Percentiles rank a stretch among this genome's conserved stretches.
phyloP scores from a whole-genome alignment of 2,113 vertebrate species.

The Piaya cayana region DNA sequence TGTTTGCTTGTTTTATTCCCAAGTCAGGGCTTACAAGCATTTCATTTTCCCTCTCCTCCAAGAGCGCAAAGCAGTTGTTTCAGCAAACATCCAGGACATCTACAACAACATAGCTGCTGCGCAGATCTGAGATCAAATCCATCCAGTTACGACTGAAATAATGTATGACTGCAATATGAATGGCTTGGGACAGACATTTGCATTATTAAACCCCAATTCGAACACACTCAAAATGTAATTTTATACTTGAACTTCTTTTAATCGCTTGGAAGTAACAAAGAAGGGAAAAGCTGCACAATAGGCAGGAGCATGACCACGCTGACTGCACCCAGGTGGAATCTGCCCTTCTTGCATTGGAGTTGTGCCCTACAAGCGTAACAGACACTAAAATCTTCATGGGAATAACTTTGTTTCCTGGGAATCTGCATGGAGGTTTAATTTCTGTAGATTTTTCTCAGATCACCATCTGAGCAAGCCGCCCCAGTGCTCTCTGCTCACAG shows the following conservation, averaged over 20 bases:
- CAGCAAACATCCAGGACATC: not conserved
- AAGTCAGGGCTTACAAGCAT: not conserved
- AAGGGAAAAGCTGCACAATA: fast-evolving
- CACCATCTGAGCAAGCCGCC: not conserved
- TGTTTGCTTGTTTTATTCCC: not conserved
- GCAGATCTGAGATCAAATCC: not conserved
- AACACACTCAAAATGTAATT: not conserved
- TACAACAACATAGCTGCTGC: not conserved
- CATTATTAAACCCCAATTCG: not conserved
- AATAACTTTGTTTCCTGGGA: not conserved
- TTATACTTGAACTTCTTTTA: not conserved
- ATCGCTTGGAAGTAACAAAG: not conserved
- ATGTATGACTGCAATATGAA: not conserved
- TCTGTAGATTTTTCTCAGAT: not conserved
- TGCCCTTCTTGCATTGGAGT: not conserved
- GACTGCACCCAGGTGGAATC: not conserved
- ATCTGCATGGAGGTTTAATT: not conserved
- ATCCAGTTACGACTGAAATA: not conserved
- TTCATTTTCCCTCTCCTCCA: not conserved
- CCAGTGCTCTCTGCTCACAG: not conserved
- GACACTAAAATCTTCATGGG: not conserved
- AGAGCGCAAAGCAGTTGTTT: not conserved
- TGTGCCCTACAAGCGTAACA: fast-evolving
- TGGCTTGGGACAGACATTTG: not conserved
- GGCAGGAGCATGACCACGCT: fast-evolving